Percentiles rank a stretch among this genome's conserved stretches.
phyloP scores from a whole-genome alignment of 2,113 vertebrate species.

The Nothobranchius kuhntae region DNA sequence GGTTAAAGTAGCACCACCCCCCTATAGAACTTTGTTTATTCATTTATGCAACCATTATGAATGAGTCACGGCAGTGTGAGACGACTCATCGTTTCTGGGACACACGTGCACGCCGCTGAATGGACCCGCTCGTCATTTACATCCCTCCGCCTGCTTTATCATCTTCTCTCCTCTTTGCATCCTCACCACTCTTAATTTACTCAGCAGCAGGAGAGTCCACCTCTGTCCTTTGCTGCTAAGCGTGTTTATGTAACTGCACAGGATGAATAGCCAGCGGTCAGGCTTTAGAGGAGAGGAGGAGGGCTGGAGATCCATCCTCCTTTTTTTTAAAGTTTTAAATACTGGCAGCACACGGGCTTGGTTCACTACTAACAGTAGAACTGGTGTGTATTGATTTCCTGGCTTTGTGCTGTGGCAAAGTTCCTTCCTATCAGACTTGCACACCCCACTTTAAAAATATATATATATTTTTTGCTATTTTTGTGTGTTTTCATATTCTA shows the following conservation, averaged over 20 bases:
- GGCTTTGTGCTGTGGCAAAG: constrained; percentile 26
- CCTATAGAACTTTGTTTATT: not conserved
- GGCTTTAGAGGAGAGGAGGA: constrained; percentile 53
- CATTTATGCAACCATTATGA: constrained; percentile 8
- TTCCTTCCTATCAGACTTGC: constrained; percentile 7
- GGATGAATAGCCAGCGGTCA: constrained; percentile 66
- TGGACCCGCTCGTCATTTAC: constrained; percentile 4
- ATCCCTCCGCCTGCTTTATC: not conserved
- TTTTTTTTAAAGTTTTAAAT: constrained; percentile 19
- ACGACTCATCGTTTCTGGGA: constrained; percentile 39
- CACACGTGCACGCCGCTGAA: constrained; percentile 29
- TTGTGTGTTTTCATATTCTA: constrained; percentile 28
- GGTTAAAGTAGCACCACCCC: constrained; percentile 13
- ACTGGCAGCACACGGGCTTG: constrained; percentile 22
- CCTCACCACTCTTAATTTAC: constrained; percentile 38
- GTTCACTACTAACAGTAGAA: constrained; percentile 38
- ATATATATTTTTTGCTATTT: not conserved
- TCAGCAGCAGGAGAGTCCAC: constrained; percentile 43
- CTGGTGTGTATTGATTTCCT: constrained; percentile 74
- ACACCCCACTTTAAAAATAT: not conserved
- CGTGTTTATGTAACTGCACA: constrained; percentile 78
- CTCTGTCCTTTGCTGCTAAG: constrained; percentile 69
- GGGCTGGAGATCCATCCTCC: constrained; percentile 19
- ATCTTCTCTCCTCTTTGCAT: constrained; percentile 22
- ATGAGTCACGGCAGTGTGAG: constrained; percentile 6